These are phyloP conservation scores for Bombylius major DNA, from an alignment of 2,888 invertebrate species.

Conservation along the genomic window DNA sequence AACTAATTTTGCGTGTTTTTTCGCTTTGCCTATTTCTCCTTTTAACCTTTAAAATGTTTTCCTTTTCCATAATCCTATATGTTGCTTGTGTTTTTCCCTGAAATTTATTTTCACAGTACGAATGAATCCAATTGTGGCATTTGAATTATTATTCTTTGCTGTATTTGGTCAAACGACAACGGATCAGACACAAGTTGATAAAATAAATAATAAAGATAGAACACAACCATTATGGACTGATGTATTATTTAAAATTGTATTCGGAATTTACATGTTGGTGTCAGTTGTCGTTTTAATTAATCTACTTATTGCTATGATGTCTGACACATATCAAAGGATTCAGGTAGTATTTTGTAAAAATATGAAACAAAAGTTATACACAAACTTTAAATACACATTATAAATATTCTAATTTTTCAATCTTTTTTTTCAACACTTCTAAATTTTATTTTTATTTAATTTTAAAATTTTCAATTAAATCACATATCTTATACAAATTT, in stretches of 20 bases:
- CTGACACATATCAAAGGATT: conserved; percentile 98
- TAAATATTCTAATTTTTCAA: no score
- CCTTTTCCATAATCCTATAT: no score
- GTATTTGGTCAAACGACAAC: conserved; percentile 90
- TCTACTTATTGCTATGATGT: conserved; percentile 99
- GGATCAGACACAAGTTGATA: conserved; percentile 60
- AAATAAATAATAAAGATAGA: conserved; percentile 38
- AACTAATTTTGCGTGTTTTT: background rate
- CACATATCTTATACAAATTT: no score
- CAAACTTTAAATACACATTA: no score
- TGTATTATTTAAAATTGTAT: conserved; percentile 75
- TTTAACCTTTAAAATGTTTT: background rate
- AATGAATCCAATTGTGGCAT: conserved; percentile 83
- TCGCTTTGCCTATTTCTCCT: background rate
- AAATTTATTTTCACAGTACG: conserved; percentile 51
- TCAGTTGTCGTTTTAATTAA: conserved; percentile 98
- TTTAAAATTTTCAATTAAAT: no score
- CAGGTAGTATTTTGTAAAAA: conserved; percentile 54
- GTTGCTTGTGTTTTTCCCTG: conserved; percentile 3
- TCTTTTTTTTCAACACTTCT: no score
- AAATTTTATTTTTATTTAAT: no score
- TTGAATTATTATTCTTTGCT: conserved; percentile 97
- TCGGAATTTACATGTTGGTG: conserved; percentile 95
- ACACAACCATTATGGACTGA: conserved; percentile 72
- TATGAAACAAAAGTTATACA: no score